Evolutionary conservation across 2,113 vertebrate genomes (phyloP).

Genomic region (Emydura subglobosa): DNA sequence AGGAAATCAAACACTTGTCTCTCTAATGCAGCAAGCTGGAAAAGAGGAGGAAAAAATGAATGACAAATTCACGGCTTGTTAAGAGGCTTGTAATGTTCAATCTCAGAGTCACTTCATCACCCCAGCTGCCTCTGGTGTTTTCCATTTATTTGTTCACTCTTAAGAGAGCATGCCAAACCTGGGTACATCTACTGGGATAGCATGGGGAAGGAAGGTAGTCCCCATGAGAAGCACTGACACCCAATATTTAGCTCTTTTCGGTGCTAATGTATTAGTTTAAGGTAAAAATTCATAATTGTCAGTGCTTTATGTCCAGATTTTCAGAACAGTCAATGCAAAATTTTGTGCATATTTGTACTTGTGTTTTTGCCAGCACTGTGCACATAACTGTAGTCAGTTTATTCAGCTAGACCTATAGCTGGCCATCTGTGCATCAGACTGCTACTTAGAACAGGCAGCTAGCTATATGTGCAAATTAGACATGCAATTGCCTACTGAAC

Average conservation of each 20-base stretch:
- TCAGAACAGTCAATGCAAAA: not conserved
- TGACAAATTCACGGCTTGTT: not conserved
- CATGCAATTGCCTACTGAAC: not conserved
- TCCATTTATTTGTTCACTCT: not conserved
- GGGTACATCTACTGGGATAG: constrained; percentile 30
- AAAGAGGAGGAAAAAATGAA: not conserved
- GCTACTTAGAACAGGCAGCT: not conserved
- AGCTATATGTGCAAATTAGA: not conserved
- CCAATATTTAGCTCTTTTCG: not conserved
- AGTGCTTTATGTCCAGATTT: not conserved
- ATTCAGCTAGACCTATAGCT: not conserved
- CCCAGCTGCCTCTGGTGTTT: not conserved
- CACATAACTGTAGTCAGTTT: not conserved
- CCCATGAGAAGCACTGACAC: constrained; percentile 1
- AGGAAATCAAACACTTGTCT: constrained; percentile 94
- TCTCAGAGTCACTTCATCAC: not conserved
- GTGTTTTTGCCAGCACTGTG: not conserved
- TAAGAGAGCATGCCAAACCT: not conserved
- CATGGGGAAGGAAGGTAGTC: not conserved
- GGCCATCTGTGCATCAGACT: not conserved
- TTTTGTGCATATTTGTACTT: not conserved
- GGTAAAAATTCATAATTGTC: not conserved
- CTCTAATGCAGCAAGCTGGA: constrained; percentile 88
- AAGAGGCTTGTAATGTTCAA: rapidly evolving
- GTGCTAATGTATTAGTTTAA: not conserved